phyloP scores from a whole-genome alignment of 2,797 vertebrate species.

The Paguma larvata region DNA sequence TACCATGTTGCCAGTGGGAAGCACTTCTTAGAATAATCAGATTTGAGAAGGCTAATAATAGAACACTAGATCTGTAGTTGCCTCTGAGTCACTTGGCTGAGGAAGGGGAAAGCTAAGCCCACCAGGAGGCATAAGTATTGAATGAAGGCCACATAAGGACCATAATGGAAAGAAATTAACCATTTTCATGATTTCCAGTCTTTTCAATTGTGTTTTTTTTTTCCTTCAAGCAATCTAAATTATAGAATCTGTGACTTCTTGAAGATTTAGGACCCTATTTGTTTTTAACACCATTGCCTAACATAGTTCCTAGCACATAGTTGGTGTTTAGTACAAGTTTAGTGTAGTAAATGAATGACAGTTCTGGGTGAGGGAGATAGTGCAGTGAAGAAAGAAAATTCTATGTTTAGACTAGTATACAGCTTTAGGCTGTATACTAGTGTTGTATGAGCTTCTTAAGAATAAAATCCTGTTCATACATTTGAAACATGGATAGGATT shows the following conservation, averaged over 20 bases:
- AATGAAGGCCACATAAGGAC: constrained; percentile 12
- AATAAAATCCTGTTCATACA: neutral
- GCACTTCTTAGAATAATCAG: constrained; percentile 78
- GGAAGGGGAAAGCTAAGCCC: constrained; percentile 42
- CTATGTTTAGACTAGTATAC: neutral
- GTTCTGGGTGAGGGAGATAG: neutral
- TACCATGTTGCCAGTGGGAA: constrained; percentile 80
- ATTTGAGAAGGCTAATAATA: constrained; percentile 78
- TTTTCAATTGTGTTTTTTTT: neutral
- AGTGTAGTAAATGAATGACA: neutral
- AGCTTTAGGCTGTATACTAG: neutral
- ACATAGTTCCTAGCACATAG: neutral
- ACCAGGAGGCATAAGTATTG: neutral
- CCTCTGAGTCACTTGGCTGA: constrained; percentile 73
- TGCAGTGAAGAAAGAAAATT: neutral
- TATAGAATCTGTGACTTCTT: neutral
- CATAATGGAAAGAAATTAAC: neutral
- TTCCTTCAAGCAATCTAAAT: neutral
- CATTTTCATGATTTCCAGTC: neutral
- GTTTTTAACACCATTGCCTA: neutral
- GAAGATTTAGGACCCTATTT: neutral
- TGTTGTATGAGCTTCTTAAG: neutral
- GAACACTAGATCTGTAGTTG: constrained; percentile 50
- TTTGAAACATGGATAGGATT: neutral
- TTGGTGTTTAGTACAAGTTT: neutral